Evolutionary conservation across 2,888 invertebrate species (phyloP).

Genomic region (Polyommatus icarus): DNA sequence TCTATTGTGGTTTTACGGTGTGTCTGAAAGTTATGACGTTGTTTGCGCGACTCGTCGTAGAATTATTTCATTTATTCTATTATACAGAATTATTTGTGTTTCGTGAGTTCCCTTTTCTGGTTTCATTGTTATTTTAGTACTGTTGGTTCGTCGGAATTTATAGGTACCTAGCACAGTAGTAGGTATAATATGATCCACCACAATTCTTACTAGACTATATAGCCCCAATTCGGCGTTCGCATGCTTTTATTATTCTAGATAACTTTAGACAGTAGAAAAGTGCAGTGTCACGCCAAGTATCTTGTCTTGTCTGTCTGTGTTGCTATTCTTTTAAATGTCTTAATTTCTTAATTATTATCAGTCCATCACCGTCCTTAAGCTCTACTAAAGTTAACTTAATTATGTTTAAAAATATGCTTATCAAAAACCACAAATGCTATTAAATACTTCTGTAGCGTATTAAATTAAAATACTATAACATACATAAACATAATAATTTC

Average conservation of each 20-base stretch:
- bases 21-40: slow-evolving; percentile 56
- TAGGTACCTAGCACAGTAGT: too few relatives aligned
- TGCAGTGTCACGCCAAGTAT: too few relatives aligned
- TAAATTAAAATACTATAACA: not conserved
- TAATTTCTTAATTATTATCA: too few relatives aligned
- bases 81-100: not conserved
- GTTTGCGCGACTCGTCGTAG: slow-evolving; percentile 46
- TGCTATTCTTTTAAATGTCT: too few relatives aligned
- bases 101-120: slow-evolving; percentile 1
- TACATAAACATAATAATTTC: not conserved
- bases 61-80: slow-evolving; percentile 17
- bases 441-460: not conserved
- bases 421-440: not conserved
- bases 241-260: too few relatives aligned
- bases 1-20: slow-evolving; percentile 45
- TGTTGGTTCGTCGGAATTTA: not conserved
- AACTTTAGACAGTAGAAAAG: too few relatives aligned
- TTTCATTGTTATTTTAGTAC: slow-evolving; percentile 11
- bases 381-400: too few relatives aligned
- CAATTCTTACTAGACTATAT: too few relatives aligned
- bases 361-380: too few relatives aligned
- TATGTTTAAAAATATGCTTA: not conserved
- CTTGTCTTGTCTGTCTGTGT: too few relatives aligned
- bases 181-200: too few relatives aligned
- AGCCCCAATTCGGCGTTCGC: too few relatives aligned